Percentiles rank a stretch among this genome's conserved stretches.
Conservation (phyloP, 2,888 invertebrate genomes). For the Rhagophthalmus giganteus region DNA sequence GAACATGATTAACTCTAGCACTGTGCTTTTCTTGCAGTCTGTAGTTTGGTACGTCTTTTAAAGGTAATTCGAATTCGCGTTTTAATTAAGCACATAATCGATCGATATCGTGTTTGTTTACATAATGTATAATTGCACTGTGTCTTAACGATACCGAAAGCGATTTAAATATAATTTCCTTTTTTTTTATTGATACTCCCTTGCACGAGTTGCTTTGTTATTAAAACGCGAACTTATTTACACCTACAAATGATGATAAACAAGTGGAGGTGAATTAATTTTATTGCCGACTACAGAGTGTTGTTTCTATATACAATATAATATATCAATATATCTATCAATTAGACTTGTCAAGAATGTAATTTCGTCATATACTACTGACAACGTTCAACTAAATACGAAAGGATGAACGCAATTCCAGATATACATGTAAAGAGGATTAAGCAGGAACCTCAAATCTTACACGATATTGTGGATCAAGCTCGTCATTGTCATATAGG, state of each 20-base stretch:
- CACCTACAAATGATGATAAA: too few species aligned
- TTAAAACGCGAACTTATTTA: too few species aligned
- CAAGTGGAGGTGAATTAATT: too few species aligned
- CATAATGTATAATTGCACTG: too few species aligned
- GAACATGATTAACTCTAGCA: slow-evolving; percentile 46
- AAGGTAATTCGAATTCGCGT: slow-evolving; percentile 51
- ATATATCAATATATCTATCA: too few species aligned
- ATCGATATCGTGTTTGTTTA: too few species aligned
- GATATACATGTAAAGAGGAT: slow-evolving; percentile 41
- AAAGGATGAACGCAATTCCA: slow-evolving; percentile 43
- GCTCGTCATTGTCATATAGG: slow-evolving; percentile 51
- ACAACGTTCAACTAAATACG: slow-evolving; percentile 33
- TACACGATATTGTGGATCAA: slow-evolving; percentile 41
- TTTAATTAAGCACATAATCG: slow-evolving; percentile 55
- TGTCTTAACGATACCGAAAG: too few species aligned
- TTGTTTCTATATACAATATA: too few species aligned
- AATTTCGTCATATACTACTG: slow-evolving; percentile 27
- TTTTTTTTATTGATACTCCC: too few species aligned
- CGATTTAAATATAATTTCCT: too few species aligned
- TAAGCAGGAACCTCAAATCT: slow-evolving; percentile 39
- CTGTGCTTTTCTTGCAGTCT: slow-evolving; percentile 23
- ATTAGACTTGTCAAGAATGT: slow-evolving; percentile 26
- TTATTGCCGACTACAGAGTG: too few species aligned
- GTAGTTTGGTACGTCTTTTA: slow-evolving; percentile 40
- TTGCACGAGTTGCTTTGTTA: too few species aligned